phyloP scores from a whole-genome alignment of 2,113 vertebrate species.

The Pterophyllum scalare region DNA sequence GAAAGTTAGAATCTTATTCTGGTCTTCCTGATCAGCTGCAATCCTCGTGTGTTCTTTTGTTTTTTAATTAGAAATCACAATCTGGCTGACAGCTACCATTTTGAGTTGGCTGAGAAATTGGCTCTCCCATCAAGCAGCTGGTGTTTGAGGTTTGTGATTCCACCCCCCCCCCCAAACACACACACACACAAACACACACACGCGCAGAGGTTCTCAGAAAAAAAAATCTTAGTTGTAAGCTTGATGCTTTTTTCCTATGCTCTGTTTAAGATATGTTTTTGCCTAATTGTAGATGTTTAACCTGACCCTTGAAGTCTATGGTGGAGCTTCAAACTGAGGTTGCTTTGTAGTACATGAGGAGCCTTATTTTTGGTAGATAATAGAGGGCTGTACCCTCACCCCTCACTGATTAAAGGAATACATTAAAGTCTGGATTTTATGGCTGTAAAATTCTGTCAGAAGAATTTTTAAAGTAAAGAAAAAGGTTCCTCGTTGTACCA shows the following conservation, averaged over 20 bases:
- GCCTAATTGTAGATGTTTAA: neutral
- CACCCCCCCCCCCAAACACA: neutral
- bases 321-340: neutral
- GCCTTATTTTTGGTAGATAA: neutral
- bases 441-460: neutral
- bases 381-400: too few species aligned
- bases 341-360: neutral
- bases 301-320: neutral
- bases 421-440: neutral
- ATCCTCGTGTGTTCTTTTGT: neutral
- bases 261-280: neutral
- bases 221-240: neutral
- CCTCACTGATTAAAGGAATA: slow-evolving; percentile 17
- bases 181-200: too few species aligned
- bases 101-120: neutral
- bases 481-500: neutral
- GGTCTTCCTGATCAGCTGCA: neutral
- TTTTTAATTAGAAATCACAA: neutral
- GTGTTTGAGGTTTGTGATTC: slow-evolving; percentile 37
- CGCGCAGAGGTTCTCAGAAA: neutral
- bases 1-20: neutral
- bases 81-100: neutral
- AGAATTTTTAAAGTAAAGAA: neutral
- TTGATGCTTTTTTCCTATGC: neutral
- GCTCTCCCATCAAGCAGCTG: slow-evolving; percentile 40